Evolutionary conservation across 2,113 vertebrate species (phyloP).

Genomic region (Pterophyllum scalare): DNA sequence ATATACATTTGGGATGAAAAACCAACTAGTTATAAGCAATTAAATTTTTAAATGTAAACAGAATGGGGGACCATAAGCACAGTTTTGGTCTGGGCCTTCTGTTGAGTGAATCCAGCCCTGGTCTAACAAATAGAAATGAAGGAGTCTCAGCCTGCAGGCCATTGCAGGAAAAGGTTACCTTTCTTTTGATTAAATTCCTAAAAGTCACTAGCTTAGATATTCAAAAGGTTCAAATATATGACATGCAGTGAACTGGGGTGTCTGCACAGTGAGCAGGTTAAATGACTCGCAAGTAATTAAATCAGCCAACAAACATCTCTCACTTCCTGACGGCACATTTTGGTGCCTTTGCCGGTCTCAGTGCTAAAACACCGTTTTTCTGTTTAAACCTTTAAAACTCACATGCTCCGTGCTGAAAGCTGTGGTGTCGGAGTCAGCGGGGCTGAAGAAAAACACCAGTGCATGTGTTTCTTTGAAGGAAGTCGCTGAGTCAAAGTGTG

Average conservation of each 20-base stretch:
- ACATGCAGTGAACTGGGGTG: background rate
- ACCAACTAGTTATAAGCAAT: background rate
- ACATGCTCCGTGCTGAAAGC: background rate
- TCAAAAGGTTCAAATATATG: background rate
- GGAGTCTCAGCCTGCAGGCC: background rate
- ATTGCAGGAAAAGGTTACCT: fast-evolving
- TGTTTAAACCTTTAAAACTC: background rate
- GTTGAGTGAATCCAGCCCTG: fast-evolving
- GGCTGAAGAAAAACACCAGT: background rate
- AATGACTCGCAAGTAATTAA: background rate
- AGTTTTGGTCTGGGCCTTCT: background rate
- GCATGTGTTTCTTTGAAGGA: background rate
- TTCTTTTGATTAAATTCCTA: background rate
- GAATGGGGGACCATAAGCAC: fast-evolving
- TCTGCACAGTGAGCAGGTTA: fast-evolving
- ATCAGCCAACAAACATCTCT: background rate
- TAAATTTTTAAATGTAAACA: background rate
- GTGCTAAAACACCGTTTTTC: background rate
- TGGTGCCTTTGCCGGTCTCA: background rate
- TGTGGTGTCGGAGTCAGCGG: background rate
- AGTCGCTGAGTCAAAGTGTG: background rate
- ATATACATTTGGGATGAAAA: background rate
- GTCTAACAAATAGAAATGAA: background rate
- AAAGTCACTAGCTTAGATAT: background rate
- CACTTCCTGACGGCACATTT: background rate